phyloP scores from a whole-genome alignment of 2,797 vertebrate genomes.

The Tachyglossus aculeatus region DNA sequence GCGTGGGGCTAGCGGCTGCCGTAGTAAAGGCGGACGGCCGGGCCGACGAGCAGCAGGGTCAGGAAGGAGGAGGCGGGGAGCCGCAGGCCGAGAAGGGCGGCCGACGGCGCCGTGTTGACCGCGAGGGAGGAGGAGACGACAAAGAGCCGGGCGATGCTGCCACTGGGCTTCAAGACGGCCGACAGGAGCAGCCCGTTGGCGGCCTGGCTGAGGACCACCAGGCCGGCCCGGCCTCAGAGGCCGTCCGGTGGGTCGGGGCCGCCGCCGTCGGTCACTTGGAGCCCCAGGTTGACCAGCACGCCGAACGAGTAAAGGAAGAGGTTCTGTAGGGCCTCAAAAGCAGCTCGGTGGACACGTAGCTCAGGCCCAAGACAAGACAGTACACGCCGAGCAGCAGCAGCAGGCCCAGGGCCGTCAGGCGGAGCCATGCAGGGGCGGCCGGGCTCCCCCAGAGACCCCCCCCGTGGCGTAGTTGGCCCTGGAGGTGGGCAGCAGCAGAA shows the following conservation, averaged over 20 bases:
- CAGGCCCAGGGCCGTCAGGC: slow-evolving; percentile 83
- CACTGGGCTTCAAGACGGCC: slow-evolving; percentile 92
- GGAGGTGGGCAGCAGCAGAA: slow-evolving; percentile 83
- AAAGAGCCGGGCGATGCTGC: slow-evolving; percentile 92
- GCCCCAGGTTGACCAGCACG: slow-evolving; percentile 80
- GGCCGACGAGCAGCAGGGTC: slow-evolving; percentile 78
- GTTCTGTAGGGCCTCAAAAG: slow-evolving; percentile 92
- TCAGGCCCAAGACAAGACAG: slow-evolving; percentile 87
- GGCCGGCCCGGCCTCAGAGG: slow-evolving; percentile 81
- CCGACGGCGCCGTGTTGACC: slow-evolving; percentile 87
- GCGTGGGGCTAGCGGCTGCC: slow-evolving; percentile 48
- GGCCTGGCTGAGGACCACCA: slow-evolving; percentile 86
- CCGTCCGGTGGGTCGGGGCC: slow-evolving; percentile 82
- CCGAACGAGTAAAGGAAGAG: slow-evolving; percentile 91
- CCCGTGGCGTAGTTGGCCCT: no score
- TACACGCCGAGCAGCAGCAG: slow-evolving; percentile 83
- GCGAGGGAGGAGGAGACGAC: slow-evolving; percentile 93
- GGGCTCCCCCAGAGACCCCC: no score
- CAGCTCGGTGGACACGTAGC: slow-evolving; percentile 90
- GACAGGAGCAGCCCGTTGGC: slow-evolving; percentile 94
- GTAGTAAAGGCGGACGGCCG: slow-evolving; percentile 90
- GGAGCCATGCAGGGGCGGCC: slow-evolving; percentile 62
- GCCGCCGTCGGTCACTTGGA: slow-evolving; percentile 67
- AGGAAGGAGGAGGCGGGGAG: slow-evolving; percentile 85
- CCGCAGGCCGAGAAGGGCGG: slow-evolving; percentile 84